Conservation (phyloP, 2,797 vertebrate genomes). For the Girardinus metallicus region DNA sequence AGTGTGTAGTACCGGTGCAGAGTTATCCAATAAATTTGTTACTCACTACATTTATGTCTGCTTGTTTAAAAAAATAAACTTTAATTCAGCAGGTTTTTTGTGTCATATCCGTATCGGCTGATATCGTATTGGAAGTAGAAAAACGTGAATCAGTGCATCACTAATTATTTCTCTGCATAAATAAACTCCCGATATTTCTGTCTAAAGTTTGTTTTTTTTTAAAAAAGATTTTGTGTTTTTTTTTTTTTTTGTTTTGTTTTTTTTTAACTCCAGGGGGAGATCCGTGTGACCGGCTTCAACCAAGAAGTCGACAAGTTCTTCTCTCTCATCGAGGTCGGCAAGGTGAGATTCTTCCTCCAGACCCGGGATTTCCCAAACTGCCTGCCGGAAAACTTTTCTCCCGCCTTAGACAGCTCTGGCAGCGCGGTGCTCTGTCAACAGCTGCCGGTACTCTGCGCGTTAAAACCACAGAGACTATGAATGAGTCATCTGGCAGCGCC, state of each 20-base stretch:
- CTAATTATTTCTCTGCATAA: not conserved
- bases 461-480: conserved; percentile 62
- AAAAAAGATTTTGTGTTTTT: not conserved
- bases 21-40: no score
- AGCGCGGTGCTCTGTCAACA: conserved; percentile 30
- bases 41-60: no score
- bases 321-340: conserved; percentile 90
- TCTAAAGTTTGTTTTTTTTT: not conserved
- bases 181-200: not conserved
- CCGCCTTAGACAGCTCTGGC: conserved; percentile 49
- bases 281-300: conserved; percentile 94
- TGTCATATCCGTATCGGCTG: no score
- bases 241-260: no score
- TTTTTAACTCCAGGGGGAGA: conserved; percentile 90
- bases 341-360: conserved; percentile 82
- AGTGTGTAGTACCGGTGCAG: no score
- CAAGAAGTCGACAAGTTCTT: conserved; percentile 97
- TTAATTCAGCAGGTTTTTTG: no score
- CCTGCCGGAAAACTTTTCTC: conserved; percentile 25
- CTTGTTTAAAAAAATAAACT: no score
- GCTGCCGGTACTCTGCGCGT: conserved; percentile 60
- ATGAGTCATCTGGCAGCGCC: conserved; percentile 64
- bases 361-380: conserved; percentile 32
- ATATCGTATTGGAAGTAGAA: no score
- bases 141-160: no score